These are phyloP conservation scores for Bungarus multicinctus DNA, from an alignment of 2,113 vertebrate genomes.

Conservation along the genomic window DNA sequence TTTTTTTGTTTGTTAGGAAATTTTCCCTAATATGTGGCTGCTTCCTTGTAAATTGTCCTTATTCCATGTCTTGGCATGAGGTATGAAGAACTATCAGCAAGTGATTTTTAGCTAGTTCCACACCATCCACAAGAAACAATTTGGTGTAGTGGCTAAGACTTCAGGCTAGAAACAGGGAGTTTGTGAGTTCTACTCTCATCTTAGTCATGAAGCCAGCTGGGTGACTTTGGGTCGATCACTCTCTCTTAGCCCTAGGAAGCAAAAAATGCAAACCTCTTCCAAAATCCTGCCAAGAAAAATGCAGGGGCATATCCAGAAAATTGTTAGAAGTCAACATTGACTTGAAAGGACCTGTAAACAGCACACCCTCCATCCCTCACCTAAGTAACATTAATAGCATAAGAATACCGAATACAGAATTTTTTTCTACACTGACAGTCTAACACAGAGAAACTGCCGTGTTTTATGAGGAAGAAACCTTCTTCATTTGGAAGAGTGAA, in stretches of 20 bases:
- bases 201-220: not conserved
- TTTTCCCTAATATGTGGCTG: not conserved
- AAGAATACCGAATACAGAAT: not conserved
- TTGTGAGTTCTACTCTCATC: not conserved
- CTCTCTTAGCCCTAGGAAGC: not conserved
- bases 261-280: not conserved
- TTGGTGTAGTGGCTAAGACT: not conserved
- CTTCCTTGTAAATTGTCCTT: not conserved
- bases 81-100: not conserved
- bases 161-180: not conserved
- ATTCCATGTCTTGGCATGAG: not conserved
- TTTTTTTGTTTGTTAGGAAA: not conserved
- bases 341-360: not conserved
- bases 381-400: not conserved
- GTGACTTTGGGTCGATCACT: not conserved
- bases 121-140: not conserved
- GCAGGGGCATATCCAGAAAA: not conserved
- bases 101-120: not conserved
- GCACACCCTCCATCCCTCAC: not conserved
- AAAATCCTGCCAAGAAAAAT: not conserved
- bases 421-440: not conserved
- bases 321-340: not conserved
- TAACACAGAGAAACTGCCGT: not conserved
- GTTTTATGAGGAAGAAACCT: not conserved
- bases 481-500: not conserved